Evolutionary conservation across 2,888 invertebrate genomes (phyloP).

Genomic region (Ophraella communa): DNA sequence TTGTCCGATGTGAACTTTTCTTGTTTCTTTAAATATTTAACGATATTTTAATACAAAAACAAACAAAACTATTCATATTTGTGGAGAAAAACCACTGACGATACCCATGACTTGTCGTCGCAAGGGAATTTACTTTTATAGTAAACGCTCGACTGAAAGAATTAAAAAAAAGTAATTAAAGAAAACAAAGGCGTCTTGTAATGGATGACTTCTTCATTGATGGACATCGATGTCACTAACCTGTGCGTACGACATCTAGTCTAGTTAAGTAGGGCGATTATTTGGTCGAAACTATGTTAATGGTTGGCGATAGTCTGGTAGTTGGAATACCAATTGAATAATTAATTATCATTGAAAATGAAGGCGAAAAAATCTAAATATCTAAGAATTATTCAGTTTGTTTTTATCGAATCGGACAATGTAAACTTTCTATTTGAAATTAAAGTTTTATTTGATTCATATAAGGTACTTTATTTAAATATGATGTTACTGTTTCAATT

Average conservation of each 20-base stretch:
- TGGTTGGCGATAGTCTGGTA: not conserved
- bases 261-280: slow-evolving; percentile 10
- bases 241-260: slow-evolving; percentile 6
- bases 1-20: no score
- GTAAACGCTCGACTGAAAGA: slow-evolving; percentile 11
- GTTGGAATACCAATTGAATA: not conserved
- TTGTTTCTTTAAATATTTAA: not conserved
- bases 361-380: not conserved
- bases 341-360: not conserved
- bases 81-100: not conserved
- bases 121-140: not conserved
- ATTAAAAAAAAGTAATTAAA: slow-evolving; percentile 11
- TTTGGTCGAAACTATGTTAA: not conserved
- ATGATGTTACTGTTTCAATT: no score
- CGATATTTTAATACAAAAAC: not conserved
- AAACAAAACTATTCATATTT: not conserved
- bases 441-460: no score
- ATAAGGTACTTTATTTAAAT: no score
- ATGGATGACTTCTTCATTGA: slow-evolving; percentile 10
- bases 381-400: no score
- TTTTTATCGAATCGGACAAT: no score
- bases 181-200: slow-evolving; percentile 20
- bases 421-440: no score
- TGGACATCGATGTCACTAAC: slow-evolving; percentile 19
- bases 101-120: slow-evolving; percentile 2